These are phyloP conservation scores for Homarus americanus DNA, from an alignment of 1,140 invertebrate species.

Conservation along the genomic window DNA sequence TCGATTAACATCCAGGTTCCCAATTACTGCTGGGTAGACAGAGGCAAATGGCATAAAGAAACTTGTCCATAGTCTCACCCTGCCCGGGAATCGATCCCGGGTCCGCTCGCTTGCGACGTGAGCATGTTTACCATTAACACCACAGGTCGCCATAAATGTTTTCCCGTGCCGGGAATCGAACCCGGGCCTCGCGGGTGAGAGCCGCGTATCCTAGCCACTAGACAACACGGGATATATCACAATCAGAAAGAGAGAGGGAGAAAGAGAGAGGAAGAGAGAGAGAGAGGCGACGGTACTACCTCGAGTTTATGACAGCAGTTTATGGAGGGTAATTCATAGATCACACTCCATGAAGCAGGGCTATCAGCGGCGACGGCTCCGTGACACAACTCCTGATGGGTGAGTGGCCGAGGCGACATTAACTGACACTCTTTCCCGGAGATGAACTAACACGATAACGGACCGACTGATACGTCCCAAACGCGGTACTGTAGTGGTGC, in stretches of 20 bases:
- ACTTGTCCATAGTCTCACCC: no score
- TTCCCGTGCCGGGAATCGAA: slow-evolving; percentile 76
- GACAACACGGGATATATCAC: slow-evolving; percentile 72
- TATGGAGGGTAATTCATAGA: background rate
- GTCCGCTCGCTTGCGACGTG: no score
- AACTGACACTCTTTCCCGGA: background rate
- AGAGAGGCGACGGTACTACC: background rate
- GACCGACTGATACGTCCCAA: background rate
- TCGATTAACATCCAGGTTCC: no score
- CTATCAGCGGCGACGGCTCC: background rate
- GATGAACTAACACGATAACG: background rate
- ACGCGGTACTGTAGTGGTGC: no score
- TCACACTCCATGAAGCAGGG: background rate
- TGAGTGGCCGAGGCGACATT: background rate
- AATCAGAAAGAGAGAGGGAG: no score
- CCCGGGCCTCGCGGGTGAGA: slow-evolving; percentile 75
- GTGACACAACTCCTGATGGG: background rate
- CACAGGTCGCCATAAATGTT: no score
- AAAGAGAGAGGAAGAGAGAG: no score
- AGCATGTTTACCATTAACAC: no score
- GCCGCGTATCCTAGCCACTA: slow-evolving; percentile 75
- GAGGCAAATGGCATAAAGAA: no score
- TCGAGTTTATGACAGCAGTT: background rate
- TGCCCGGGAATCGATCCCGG: no score
- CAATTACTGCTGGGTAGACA: no score